Evolutionary conservation across 2,888 invertebrate species (phyloP).

Genomic region (Entomobrya proxima): DNA sequence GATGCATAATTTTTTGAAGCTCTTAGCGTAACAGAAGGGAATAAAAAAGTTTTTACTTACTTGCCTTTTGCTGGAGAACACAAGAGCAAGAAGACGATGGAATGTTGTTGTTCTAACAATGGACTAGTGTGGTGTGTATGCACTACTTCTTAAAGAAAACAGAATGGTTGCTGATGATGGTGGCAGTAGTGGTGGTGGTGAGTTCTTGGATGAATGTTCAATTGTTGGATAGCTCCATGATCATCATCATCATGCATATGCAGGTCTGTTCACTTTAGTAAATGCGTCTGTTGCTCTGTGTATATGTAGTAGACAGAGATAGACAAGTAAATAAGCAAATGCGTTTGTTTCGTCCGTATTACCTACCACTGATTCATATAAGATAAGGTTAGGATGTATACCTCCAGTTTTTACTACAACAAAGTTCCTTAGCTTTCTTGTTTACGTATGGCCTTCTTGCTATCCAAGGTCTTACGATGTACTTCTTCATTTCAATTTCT

Average conservation of each 20-base stretch:
- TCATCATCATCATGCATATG: slow-evolving; percentile 11
- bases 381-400: slow-evolving; percentile 30
- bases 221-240: slow-evolving; percentile 9
- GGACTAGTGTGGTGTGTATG: slow-evolving; percentile 30
- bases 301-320: neutral
- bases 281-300: neutral
- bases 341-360: neutral
- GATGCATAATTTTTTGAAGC: slow-evolving; percentile 7
- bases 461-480: slow-evolving; percentile 56
- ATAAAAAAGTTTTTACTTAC: slow-evolving; percentile 63
- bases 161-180: slow-evolving; percentile 23
- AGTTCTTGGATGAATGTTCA: slow-evolving; percentile 32
- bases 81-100: slow-evolving; percentile 42
- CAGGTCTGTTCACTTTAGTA: slow-evolving; percentile 40
- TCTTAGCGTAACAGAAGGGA: slow-evolving; percentile 37
- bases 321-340: slow-evolving; percentile 18
- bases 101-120: slow-evolving; percentile 63
- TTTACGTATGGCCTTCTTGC: slow-evolving; percentile 54
- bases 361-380: slow-evolving; percentile 11
- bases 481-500: slow-evolving; percentile 57
- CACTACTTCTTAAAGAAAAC: slow-evolving; percentile 59
- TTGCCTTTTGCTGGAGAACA: slow-evolving; percentile 53
- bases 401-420: slow-evolving; percentile 40
- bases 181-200: slow-evolving; percentile 25
- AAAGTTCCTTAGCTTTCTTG: slow-evolving; percentile 43